These are phyloP conservation scores for Melieria picta DNA, from an alignment of 2,888 invertebrate species.

Conservation along the genomic window DNA sequence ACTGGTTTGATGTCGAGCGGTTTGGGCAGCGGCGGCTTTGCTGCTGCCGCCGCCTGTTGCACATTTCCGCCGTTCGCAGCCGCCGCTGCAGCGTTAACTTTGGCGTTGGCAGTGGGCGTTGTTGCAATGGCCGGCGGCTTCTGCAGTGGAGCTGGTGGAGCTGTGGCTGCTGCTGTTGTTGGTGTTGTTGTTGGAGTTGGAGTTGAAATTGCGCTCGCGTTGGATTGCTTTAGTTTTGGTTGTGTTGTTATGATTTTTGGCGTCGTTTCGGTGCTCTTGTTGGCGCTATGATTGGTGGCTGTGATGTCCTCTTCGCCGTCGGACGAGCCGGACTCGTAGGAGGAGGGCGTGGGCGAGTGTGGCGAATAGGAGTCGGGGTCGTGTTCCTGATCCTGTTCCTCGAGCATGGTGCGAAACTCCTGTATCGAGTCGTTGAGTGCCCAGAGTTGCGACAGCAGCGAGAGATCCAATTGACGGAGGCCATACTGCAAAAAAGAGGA, in stretches of 20 bases:
- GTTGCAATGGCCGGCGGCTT: slow-evolving; percentile 12
- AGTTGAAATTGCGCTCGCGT: slow-evolving; percentile 29
- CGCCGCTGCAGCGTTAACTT: slow-evolving; percentile 25
- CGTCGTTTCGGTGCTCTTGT: slow-evolving; percentile 39
- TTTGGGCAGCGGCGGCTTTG: slow-evolving; percentile 43
- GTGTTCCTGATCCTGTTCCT: slow-evolving; percentile 59
- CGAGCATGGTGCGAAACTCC: slow-evolving; percentile 79
- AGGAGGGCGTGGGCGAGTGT: slow-evolving; percentile 62
- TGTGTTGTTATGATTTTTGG: slow-evolving; percentile 60
- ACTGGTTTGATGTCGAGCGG: slow-evolving; percentile 56
- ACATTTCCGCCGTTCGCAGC: too few species aligned
- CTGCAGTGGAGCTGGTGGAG: slow-evolving; percentile 28
- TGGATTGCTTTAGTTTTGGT: slow-evolving; percentile 51
- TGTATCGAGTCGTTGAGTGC: slow-evolving; percentile 92
- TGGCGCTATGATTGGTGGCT: slow-evolving; percentile 48
- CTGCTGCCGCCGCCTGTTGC: slow-evolving; percentile 33
- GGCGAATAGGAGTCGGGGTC: slow-evolving; percentile 54
- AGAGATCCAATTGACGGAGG: slow-evolving; percentile 87
- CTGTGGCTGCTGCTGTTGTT: slow-evolving; percentile 14
- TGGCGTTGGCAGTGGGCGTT: slow-evolving; percentile 38
- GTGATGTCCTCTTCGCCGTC: slow-evolving; percentile 58
- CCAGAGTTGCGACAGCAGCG: slow-evolving; percentile 90
- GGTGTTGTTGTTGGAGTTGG: slow-evolving; percentile 20
- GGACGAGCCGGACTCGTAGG: slow-evolving; percentile 60
- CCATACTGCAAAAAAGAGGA: slow-evolving; percentile 76